These are phyloP conservation scores for Nasalis larvatus DNA, from an alignment of 2,113 vertebrate genomes.

Conservation along the genomic window DNA sequence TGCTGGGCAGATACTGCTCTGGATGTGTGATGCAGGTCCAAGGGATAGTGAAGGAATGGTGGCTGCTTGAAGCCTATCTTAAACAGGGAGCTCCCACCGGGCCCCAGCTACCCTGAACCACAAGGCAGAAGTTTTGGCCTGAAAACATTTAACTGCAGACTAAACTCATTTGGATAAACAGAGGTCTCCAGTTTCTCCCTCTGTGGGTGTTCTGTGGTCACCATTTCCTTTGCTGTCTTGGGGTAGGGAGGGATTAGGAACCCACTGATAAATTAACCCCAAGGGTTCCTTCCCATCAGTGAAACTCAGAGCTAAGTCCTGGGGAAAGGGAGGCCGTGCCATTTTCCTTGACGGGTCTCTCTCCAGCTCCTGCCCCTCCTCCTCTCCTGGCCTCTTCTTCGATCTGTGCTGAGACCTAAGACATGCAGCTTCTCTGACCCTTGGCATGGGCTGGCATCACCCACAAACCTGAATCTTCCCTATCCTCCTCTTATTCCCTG, in stretches of 20 bases:
- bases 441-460: background rate
- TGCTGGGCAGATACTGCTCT: background rate
- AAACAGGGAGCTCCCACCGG: background rate
- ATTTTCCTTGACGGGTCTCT: accelerated
- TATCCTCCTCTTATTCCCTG: background rate
- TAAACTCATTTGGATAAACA: background rate
- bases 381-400: background rate
- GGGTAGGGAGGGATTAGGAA: background rate
- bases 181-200: constrained; percentile 25
- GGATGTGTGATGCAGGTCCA: background rate
- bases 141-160: background rate
- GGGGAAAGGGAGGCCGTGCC: background rate
- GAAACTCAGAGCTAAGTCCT: background rate
- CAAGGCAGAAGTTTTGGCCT: background rate
- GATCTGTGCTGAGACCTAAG: background rate
- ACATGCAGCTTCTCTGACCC: background rate
- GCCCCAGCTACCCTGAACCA: background rate
- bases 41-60: background rate
- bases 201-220: constrained; percentile 24
- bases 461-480: background rate
- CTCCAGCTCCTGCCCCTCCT: background rate
- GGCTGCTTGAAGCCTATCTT: background rate
- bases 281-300: background rate
- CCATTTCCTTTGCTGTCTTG: background rate
- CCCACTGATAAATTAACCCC: background rate